These are phyloP conservation scores for Antennarius maculatus DNA, from an alignment of 2,797 vertebrate species.

Conservation along the genomic window DNA sequence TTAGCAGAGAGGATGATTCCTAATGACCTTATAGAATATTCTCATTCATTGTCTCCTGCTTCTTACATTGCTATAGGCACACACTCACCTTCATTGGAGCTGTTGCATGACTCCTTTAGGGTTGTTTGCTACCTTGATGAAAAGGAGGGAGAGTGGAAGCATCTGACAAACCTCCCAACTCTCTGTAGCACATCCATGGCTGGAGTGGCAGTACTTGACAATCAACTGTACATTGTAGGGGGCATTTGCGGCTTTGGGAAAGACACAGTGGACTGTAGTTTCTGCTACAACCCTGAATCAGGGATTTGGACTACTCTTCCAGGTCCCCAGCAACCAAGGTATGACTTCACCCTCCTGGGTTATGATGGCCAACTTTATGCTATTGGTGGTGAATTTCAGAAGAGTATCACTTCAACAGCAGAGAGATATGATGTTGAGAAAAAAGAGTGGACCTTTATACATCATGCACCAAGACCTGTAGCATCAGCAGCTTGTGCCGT, in stretches of 20 bases:
- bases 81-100: constrained; percentile 87
- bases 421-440: constrained; percentile 84
- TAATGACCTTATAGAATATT: constrained; percentile 82
- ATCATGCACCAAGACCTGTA: constrained; percentile 86
- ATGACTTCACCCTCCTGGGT: constrained; percentile 87
- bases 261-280: constrained; percentile 87
- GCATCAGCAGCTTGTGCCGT: constrained; percentile 85
- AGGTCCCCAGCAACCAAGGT: constrained; percentile 90
- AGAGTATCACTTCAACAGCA: constrained; percentile 83
- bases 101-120: constrained; percentile 88
- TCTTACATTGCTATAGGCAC: constrained; percentile 89
- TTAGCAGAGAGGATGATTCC: constrained; percentile 76
- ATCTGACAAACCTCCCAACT: constrained; percentile 89
- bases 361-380: constrained; percentile 87
- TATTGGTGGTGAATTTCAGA: constrained; percentile 88
- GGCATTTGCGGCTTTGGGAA: constrained; percentile 89
- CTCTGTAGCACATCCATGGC: constrained; percentile 93
- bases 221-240: constrained; percentile 92
- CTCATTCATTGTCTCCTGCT: constrained; percentile 84
- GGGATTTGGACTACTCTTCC: constrained; percentile 86
- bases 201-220: constrained; percentile 89
- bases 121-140: constrained; percentile 92
- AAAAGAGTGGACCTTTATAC: constrained; percentile 85
- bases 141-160: constrained; percentile 86
- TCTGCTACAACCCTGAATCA: constrained; percentile 87